Conservation (phyloP, 2,113 vertebrate species). For the Solea solea region DNA sequence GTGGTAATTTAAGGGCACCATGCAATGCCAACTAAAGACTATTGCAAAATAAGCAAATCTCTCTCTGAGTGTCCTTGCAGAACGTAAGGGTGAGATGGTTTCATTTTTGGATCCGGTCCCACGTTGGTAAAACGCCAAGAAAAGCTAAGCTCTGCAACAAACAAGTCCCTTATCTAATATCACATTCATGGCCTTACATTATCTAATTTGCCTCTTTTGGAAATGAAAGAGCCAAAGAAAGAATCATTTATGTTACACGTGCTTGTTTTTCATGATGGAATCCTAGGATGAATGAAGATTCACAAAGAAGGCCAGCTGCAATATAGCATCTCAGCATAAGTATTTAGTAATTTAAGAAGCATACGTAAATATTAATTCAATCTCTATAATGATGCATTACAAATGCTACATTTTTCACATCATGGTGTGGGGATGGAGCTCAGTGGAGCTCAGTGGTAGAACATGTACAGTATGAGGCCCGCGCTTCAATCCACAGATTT, state of each 20-base stretch:
- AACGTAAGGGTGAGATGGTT: background rate
- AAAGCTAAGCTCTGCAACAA: background rate
- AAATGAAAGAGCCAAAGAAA: background rate
- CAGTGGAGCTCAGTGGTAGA: too few species aligned
- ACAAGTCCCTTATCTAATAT: background rate
- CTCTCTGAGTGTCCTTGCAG: background rate
- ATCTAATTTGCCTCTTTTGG: background rate
- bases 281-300: too few species aligned
- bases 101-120: background rate
- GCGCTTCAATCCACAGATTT: too few species aligned
- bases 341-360: too few species aligned
- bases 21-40: background rate
- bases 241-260: conserved; percentile 4
- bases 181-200: background rate
- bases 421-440: too few species aligned
- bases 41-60: background rate
- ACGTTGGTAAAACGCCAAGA: conserved; percentile 1
- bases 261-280: too few species aligned
- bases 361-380: too few species aligned
- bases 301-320: too few species aligned
- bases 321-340: too few species aligned
- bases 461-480: too few species aligned
- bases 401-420: too few species aligned
- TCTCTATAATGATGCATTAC: too few species aligned
- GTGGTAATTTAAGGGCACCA: background rate